Evolutionary conservation across 2,113 vertebrate genomes (phyloP), one percentile per base, ranked within the genome.

Genomic region (Dicentrarchus labrax): DNA sequence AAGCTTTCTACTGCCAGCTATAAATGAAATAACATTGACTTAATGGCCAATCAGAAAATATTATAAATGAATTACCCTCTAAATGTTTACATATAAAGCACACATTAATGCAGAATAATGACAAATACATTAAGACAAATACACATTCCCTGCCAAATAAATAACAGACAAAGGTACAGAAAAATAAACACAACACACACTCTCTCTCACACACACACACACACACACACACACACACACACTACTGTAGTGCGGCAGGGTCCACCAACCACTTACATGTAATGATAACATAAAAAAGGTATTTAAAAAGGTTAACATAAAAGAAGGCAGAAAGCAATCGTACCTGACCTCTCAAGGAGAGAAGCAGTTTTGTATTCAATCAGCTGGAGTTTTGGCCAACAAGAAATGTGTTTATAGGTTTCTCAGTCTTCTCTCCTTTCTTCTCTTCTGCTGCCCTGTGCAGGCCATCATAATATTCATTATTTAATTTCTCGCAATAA

Each of bases 221-320:
- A 59, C 21, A 69, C 2, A 68, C 22, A 47, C n/a, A 54, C 64
- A 53, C 68, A 12, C 79, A 60, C 62, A 65, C 19, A 59, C 21
- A 69, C 69, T n/a, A 54, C 30, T 60, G 11, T 65, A 57, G 36
- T 70, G 19, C 36, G 13, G 15, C 24, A 60, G 2, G 67, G 45
- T 57, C 21, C 53, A 62, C 24, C 9, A 16, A 43, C 11, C n/a
- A 7, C 73, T 19, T 8, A 74, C 38, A 80, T 16, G 13, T 57
- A 60, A 10, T 41, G 24, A 64, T 17, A 66, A 76, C 13, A 8
- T 66, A 22, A 57, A 83, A 60, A 5, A 53, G 16, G 4, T 64
- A 66, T 54, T 66, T 43, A 70, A 78, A 76, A 41, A 36, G 47
- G 36, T 61, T 48, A 80, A 78, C 57, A 41, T 6, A 51, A 57